A percentile compares a stretch with the other conserved stretches of the same genome.
These are phyloP conservation scores for Cyphomyrus plagiostoma DNA, from an alignment of 2,113 vertebrate species.

Conservation along the genomic window DNA sequence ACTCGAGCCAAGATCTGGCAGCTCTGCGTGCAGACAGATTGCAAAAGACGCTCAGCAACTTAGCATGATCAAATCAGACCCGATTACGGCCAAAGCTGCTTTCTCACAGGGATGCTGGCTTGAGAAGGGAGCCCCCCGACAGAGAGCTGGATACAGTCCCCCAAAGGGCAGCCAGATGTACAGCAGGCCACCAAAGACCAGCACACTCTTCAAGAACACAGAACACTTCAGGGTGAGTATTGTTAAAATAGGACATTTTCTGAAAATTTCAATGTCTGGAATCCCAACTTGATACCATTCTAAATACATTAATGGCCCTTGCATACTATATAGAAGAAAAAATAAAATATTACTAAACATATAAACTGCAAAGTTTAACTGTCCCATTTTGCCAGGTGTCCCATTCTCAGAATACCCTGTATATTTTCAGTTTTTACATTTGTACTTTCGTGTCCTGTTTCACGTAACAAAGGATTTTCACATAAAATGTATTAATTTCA, in stretches of 20 bases:
- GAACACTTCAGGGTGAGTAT: too few species aligned
- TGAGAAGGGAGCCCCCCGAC: background rate
- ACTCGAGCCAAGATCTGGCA: constrained; percentile 61
- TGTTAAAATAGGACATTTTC: too few species aligned
- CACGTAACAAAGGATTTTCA: background rate
- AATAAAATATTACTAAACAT: too few species aligned
- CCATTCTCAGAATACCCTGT: background rate
- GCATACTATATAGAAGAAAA: too few species aligned
- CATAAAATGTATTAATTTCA: background rate
- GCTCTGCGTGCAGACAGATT: constrained; percentile 54
- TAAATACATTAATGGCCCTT: too few species aligned
- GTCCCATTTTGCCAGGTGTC: too few species aligned
- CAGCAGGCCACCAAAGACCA: background rate
- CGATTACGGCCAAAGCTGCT: constrained; percentile 18
- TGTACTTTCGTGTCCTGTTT: background rate
- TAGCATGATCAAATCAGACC: constrained; percentile 45
- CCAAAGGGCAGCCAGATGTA: background rate
- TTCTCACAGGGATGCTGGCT: background rate
- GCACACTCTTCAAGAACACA: background rate
- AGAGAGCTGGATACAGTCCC: background rate
- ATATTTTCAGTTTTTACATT: background rate
- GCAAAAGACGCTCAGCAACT: constrained; percentile 44
- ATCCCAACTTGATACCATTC: too few species aligned
- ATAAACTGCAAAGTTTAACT: too few species aligned
- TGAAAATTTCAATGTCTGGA: too few species aligned